Base-by-base conservation (phyloP, 2,888 invertebrate genomes). In the Thymelicus acteon region DNA sequence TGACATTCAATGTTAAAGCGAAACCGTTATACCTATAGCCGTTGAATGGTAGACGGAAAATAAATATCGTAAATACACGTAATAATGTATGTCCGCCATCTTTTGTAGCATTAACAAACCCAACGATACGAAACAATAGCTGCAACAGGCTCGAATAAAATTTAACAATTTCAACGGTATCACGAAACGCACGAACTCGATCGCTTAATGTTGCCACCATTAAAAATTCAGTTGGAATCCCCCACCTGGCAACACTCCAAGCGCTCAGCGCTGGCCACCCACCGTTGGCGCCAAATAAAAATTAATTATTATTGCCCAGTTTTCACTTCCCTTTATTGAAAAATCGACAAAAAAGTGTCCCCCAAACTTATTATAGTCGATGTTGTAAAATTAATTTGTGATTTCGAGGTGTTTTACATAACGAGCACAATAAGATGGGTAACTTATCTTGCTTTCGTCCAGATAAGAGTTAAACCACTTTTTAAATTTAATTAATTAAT, bases 221-320 rank as follows among this genome's bases (percentile, higher is more conserved):
- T 73, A 72, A 76, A 75, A 76, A 76, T 74, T 73, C 75, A 74
- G 74, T 74, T 68, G 61, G 73, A 71, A 64, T 70, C 73, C 72
- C 61, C 67, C 75, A 75, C 73, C 78, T 78, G 78, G 78, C 76
- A 75, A 72, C 75, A 72, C 73, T 76, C 78, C 78, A 78, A 75
- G 72, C 72, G 74, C 62, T 63, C 58, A 49, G 67, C 73, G 72
- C 72, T 67, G 67, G 65, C 73, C 62, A 63, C 52, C 69, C 74
- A 40, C 70, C 65, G 58, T 60, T 64, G 66, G 68, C 74, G 66
- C 69, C 76, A 72, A 78, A 78, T 77, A 77, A 77, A 78, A 77
- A 76, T 77, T 76, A 78, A 77, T 78, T 78, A 76, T 75, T 75
- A 77, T 77, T 71, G 72, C 74, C 71, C 69, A 60, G 69, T 63